Conservation (phyloP, 2,888 invertebrate species). For the Monoplex corrugatus region DNA sequence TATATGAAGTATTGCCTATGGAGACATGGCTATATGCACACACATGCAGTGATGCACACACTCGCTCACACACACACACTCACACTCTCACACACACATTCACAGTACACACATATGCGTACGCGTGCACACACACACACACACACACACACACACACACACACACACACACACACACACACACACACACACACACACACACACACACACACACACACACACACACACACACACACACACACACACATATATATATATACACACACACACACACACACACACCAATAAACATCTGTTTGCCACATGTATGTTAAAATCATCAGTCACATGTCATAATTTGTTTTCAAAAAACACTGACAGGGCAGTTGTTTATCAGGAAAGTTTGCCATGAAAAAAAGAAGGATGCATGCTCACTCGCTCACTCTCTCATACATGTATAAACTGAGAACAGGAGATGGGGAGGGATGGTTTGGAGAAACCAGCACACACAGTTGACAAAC, state of each 20-base stretch:
- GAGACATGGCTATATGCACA: neutral
- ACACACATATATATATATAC: neutral
- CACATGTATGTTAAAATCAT: too few species aligned
- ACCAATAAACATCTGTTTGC: neutral
- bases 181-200: neutral
- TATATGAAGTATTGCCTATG: too few species aligned
- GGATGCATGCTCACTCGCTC: neutral
- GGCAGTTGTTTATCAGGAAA: too few species aligned
- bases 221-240: neutral
- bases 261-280: neutral
- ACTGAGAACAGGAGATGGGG: too few species aligned
- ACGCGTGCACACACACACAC: neutral
- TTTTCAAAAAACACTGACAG: too few species aligned
- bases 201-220: neutral
- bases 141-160: neutral
- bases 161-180: conserved; percentile 32
- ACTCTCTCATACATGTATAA: neutral
- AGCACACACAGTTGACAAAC: too few species aligned
- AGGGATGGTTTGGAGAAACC: too few species aligned
- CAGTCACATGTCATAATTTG: too few species aligned
- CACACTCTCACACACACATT: neutral
- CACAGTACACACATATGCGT: neutral
- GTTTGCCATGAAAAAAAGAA: too few species aligned
- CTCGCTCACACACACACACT: too few species aligned
- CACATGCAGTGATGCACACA: neutral